Evolutionary conservation across 2,113 vertebrate species (phyloP).

Genomic region (Mus spicilegus): DNA sequence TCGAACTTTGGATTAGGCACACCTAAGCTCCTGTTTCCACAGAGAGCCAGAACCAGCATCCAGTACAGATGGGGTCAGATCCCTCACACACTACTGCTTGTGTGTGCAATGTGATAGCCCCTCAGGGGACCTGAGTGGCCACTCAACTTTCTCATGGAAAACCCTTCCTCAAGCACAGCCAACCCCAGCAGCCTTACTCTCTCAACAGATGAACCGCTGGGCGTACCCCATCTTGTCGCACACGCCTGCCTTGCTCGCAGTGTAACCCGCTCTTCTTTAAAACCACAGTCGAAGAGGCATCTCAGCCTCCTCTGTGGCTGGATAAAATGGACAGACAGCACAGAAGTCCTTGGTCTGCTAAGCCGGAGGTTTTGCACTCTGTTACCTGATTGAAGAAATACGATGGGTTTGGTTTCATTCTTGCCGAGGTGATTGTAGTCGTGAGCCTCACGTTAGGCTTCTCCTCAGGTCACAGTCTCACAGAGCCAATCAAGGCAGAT

Average conservation of each 20-base stretch:
- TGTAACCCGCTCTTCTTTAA: background rate
- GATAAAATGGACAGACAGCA: background rate
- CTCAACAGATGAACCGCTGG: background rate
- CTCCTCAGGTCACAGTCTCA: background rate
- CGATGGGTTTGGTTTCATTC: background rate
- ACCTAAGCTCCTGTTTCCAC: no score
- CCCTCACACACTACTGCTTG: no score
- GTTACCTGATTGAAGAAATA: constrained; percentile 57
- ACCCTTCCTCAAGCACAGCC: background rate
- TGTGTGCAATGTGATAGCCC: no score
- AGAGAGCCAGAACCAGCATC: background rate
- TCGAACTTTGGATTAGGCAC: no score
- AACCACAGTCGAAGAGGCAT: background rate
- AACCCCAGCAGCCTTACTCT: background rate
- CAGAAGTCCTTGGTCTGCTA: background rate
- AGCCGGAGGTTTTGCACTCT: background rate
- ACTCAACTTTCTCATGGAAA: background rate
- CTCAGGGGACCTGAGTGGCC: background rate
- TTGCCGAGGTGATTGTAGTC: background rate
- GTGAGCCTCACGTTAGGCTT: accelerated
- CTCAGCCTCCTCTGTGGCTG: background rate
- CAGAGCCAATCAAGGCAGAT: background rate
- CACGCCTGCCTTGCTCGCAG: background rate
- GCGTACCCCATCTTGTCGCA: background rate
- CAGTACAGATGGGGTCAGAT: background rate